A percentile compares a stretch with the other conserved stretches of the same genome.
phyloP scores from a whole-genome alignment of 92 coral and sea anemone species.

The Phenganax stokvisi region DNA sequence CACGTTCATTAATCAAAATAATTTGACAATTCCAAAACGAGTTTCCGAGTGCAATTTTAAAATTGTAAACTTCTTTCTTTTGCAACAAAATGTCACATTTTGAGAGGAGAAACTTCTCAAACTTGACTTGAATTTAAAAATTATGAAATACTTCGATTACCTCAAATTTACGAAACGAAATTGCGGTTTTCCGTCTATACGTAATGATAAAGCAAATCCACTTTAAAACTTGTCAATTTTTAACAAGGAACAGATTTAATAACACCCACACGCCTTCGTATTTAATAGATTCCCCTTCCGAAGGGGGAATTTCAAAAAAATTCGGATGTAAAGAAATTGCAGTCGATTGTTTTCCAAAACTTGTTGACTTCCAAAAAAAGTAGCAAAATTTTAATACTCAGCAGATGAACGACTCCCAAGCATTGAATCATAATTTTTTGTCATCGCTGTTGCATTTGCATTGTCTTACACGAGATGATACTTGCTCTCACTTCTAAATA shows the following conservation, averaged over 20 bases:
- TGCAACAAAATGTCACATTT: not conserved
- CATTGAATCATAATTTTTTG: not conserved
- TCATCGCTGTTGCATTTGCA: not conserved
- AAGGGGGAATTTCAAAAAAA: not conserved
- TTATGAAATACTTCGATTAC: not conserved
- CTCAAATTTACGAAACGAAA: not conserved
- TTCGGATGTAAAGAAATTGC: conserved; percentile 15
- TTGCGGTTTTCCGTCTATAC: not conserved
- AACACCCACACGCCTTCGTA: not conserved
- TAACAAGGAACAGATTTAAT: not conserved
- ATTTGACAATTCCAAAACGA: not conserved
- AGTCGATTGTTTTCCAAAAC: not conserved
- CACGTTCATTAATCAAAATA: not conserved
- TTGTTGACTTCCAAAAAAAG: not conserved
- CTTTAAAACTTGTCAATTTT: not conserved
- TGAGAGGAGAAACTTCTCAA: not conserved
- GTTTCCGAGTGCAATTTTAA: not conserved
- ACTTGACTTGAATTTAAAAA: not conserved
- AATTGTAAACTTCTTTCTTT: not conserved
- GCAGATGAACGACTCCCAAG: not conserved
- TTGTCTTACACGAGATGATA: not conserved
- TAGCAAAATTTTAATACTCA: not conserved
- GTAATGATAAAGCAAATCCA: not conserved
- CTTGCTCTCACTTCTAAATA: not conserved
- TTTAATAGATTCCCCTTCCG: not conserved